Conservation (phyloP, 1,140 invertebrate genomes). For the Belonocnema kinseyi region DNA sequence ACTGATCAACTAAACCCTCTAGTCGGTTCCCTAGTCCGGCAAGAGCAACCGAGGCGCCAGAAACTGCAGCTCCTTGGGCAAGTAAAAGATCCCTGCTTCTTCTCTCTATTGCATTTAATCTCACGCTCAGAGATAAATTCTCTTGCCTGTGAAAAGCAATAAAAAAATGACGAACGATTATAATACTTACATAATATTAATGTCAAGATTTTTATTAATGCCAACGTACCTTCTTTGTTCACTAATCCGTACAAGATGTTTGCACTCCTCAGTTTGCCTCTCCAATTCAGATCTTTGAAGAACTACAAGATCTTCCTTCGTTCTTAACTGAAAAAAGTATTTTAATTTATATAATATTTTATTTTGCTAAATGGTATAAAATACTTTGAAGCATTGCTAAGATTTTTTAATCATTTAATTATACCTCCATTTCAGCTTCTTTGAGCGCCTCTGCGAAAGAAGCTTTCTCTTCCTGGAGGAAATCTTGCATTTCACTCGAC, state of each 20-base stretch:
- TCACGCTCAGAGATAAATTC: slow-evolving; percentile 81
- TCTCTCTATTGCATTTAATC: slow-evolving; percentile 79
- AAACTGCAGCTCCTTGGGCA: slow-evolving; percentile 83
- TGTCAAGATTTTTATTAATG: slow-evolving; percentile 40
- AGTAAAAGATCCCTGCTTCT: slow-evolving; percentile 80
- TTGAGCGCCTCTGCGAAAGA: slow-evolving; percentile 83
- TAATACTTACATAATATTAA: slow-evolving; percentile 31
- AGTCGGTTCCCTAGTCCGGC: slow-evolving; percentile 82
- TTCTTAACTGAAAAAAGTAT: slow-evolving; percentile 56
- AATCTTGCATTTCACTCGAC: slow-evolving; percentile 84
- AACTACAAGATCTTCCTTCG: slow-evolving; percentile 74
- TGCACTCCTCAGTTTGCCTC: slow-evolving; percentile 84
- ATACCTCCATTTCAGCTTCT: slow-evolving; percentile 83
- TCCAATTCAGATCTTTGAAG: slow-evolving; percentile 78
- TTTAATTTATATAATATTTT: background rate
- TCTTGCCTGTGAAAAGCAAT: slow-evolving; percentile 76
- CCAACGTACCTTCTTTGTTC: slow-evolving; percentile 83
- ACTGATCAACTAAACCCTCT: slow-evolving; percentile 82
- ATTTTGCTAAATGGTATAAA: background rate
- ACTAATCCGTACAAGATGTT: slow-evolving; percentile 85
- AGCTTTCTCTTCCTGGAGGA: slow-evolving; percentile 85
- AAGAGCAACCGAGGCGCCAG: slow-evolving; percentile 83
- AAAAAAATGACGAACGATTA: background rate
- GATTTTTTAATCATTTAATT: slow-evolving; percentile 22
- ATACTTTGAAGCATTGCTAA: slow-evolving; percentile 12